Evolutionary conservation across 2,797 vertebrate genomes (phyloP).

Genomic region (Lates japonicus): DNA sequence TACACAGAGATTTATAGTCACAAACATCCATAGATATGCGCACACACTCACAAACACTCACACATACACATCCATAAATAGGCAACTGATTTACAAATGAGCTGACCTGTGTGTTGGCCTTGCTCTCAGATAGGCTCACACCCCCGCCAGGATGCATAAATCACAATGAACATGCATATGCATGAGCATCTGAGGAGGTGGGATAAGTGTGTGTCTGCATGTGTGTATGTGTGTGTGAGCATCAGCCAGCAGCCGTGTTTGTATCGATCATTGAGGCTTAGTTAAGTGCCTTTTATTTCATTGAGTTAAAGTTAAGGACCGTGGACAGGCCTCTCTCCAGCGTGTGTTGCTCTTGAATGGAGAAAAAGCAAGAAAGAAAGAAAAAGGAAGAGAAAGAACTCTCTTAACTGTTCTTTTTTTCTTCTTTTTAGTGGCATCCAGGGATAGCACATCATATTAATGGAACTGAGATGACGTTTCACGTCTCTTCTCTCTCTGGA

Average conservation of each 20-base stretch:
- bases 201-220: constrained; percentile 72
- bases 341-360: constrained; percentile 70
- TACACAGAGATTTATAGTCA: constrained; percentile 62
- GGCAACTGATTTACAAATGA: constrained; percentile 87
- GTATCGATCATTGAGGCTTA: constrained; percentile 85
- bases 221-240: constrained; percentile 38
- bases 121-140: constrained; percentile 83
- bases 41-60: constrained; percentile 55
- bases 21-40: constrained; percentile 59
- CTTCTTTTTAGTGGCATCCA: constrained; percentile 74
- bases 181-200: constrained; percentile 83
- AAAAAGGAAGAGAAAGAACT: constrained; percentile 67
- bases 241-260: constrained; percentile 61
- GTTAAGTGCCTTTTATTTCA: constrained; percentile 89
- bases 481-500: constrained; percentile 69
- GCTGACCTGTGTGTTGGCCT: constrained; percentile 85
- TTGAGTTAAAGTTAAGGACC: constrained; percentile 84
- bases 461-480: constrained; percentile 78
- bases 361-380: constrained; percentile 59
- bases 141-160: constrained; percentile 82
- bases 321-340: constrained; percentile 72
- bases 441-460: constrained; percentile 79
- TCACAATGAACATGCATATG: constrained; percentile 88
- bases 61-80: constrained; percentile 77
- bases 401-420: constrained; percentile 66